Evolutionary conservation across 2,888 invertebrate species (phyloP).

Genomic region (Dryadula phaetusa): DNA sequence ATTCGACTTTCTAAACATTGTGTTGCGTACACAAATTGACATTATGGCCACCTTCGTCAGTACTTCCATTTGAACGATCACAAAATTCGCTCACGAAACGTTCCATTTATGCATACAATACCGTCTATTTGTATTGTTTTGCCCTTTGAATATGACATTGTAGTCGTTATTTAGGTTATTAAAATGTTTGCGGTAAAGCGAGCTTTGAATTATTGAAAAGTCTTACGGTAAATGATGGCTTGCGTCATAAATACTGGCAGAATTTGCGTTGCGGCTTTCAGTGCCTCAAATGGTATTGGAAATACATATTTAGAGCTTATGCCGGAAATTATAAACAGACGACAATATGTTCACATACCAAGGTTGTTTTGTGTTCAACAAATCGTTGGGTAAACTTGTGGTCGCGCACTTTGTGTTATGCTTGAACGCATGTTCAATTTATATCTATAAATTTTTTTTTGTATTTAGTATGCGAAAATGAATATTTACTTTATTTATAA

Average conservation of each 20-base stretch:
- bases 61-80: slow-evolving; percentile 37
- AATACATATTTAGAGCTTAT: slow-evolving; percentile 28
- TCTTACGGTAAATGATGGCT: slow-evolving; percentile 38
- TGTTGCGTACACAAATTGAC: slow-evolving; percentile 43
- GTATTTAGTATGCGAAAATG: too few species aligned
- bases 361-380: slow-evolving; percentile 4
- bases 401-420: neutral
- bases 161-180: slow-evolving; percentile 46
- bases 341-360: neutral
- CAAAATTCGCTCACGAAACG: slow-evolving; percentile 45
- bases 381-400: slow-evolving; percentile 15
- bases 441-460: too few species aligned
- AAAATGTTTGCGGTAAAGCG: slow-evolving; percentile 46
- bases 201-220: slow-evolving; percentile 44
- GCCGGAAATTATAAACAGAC: slow-evolving; percentile 12
- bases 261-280: slow-evolving; percentile 29
- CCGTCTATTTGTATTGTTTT: slow-evolving; percentile 45
- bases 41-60: slow-evolving; percentile 32
- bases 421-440: neutral
- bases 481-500: too few species aligned
- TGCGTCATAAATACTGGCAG: slow-evolving; percentile 34
- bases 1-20: slow-evolving; percentile 42
- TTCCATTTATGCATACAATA: slow-evolving; percentile 47
- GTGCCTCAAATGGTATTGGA: slow-evolving; percentile 32
- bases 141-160: slow-evolving; percentile 45